A percentile compares a stretch with the other conserved stretches of the same genome.
Evolutionary conservation across 1,140 invertebrate genomes (phyloP).

Genomic region (Hirudo medicinalis): DNA sequence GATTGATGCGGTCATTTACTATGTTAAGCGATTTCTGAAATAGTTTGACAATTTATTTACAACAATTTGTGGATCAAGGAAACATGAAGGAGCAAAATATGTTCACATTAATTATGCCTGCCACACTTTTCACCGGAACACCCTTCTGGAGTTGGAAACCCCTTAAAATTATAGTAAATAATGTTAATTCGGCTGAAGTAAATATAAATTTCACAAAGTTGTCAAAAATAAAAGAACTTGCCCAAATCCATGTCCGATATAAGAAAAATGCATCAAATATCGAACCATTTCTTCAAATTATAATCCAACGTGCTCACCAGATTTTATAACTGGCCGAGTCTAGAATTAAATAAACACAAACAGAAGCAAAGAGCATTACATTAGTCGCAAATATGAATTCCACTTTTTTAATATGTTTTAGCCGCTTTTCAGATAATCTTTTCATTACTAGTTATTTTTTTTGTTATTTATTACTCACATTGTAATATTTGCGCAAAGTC

Average conservation of each 20-base stretch:
- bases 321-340: no score
- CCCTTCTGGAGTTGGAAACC: neutral
- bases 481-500: no score
- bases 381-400: neutral
- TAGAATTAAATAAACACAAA: neutral
- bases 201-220: neutral
- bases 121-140: neutral
- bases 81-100: neutral
- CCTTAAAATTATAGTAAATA: slow-evolving; percentile 2
- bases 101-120: neutral
- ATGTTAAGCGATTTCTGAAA: no score
- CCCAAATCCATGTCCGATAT: neutral
- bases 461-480: no score
- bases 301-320: neutral
- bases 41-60: no score
- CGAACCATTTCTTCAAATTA: neutral
- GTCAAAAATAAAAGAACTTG: neutral
- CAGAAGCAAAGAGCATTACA: neutral
- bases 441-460: no score
- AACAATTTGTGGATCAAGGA: neutral
- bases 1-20: neutral
- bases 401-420: neutral
- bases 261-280: slow-evolving; percentile 6
- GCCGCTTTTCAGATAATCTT: neutral
- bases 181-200: neutral